A percentile compares a stretch with the other conserved stretches of the same genome.
Evolutionary conservation across 2,113 vertebrate genomes (phyloP).

Genomic region (Pogonocichla stellata): DNA sequence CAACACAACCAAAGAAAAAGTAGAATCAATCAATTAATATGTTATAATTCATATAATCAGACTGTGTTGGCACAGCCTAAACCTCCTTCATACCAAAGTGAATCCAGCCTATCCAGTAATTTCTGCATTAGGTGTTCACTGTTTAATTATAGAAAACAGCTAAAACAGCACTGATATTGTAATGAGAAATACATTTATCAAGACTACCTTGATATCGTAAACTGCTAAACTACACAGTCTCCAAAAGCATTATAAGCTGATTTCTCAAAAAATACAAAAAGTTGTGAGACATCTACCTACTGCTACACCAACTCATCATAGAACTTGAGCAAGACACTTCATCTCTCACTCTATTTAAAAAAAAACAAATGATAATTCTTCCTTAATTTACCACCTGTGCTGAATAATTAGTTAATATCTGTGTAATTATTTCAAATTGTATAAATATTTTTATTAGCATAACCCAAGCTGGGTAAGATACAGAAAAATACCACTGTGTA

Average conservation of each 20-base stretch:
- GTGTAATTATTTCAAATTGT: slow-evolving; percentile 10
- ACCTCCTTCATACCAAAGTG: neutral
- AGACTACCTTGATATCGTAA: neutral
- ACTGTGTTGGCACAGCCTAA: neutral
- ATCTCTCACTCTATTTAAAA: neutral
- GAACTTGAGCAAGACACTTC: neutral
- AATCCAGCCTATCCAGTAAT: neutral
- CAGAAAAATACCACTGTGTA: neutral
- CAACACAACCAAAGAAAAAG: neutral
- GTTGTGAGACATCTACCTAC: neutral
- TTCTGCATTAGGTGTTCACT: neutral
- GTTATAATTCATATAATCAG: neutral
- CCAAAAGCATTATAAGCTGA: neutral
- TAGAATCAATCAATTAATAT: neutral
- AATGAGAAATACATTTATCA: neutral
- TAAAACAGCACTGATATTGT: neutral
- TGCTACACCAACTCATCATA: neutral
- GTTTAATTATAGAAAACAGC: neutral
- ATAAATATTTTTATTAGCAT: slow-evolving; percentile 3
- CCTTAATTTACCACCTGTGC: neutral
- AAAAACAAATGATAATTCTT: neutral
- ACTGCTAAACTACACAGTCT: neutral
- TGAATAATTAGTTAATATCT: slow-evolving; percentile 23
- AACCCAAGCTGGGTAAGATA: neutral
- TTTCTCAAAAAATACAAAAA: neutral